Evolutionary conservation across 2,113 vertebrate species (phyloP), one percentile per base, ranked within the genome.

Genomic region (Cryptotis parvus): DNA sequence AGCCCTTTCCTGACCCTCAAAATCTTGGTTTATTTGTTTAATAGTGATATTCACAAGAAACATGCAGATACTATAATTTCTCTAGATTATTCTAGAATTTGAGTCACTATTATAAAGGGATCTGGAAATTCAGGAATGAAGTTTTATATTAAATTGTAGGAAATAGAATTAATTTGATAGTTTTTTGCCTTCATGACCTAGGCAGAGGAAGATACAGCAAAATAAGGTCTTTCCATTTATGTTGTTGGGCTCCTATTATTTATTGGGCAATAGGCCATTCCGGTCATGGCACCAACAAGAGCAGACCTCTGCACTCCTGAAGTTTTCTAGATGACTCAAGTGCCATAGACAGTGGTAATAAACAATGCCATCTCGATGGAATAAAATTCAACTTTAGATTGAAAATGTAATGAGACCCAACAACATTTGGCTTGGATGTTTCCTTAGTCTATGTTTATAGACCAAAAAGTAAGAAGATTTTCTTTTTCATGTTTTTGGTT

Each of bases 351-450:
- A 91, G 93, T 94, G 90, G 94, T 94, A 92, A 94, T 96, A 96
- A 96, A 90, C 92, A 96, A 80, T 96, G 94, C 89, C 83, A 94
- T 74, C 43, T 77, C 94, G 83, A 31, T 9, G 72, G 90, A 93
- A 96, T 93, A 91, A 90, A 96, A 89, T 39, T 90, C 83, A 74
- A 63, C 55, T 93, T 95, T 91, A 83, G 91, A 86, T 96, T 94
- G 94, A 90, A 94, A 88, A 94, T 84, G 35, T 73, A 96, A 96
- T 58, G 85, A 95, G 86, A 84, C 80, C 90, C 92, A 90, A 94
- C 92, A 96, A 91, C 94, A 90, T 96, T 96, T 96, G 90, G 91
- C 95, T 95, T 96, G 95, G 95, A 93, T 73, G 83, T 94, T 95
- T 96, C 94, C 92, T 87, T 58, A 77, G 91, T 93, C 90, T 83